A percentile compares a stretch with the other conserved stretches of the same genome.
phyloP scores from a whole-genome alignment of 2,797 vertebrate species.

The Melanotaenia boesemani region DNA sequence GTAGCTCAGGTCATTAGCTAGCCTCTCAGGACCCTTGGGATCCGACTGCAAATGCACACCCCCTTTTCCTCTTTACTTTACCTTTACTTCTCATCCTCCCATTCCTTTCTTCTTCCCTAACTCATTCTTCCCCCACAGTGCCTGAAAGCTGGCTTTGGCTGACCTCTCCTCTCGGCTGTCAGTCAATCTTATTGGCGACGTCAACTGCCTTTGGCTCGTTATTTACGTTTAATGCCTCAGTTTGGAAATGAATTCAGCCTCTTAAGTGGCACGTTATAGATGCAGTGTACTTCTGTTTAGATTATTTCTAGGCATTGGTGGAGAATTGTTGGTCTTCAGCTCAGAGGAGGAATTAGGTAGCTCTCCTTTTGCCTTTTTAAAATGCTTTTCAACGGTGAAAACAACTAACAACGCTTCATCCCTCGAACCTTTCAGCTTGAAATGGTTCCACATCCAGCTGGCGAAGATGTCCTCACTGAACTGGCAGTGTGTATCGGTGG shows the following conservation, averaged over 20 bases:
- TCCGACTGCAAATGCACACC: constrained; percentile 48
- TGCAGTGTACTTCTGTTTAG: not conserved
- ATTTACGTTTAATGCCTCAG: not conserved
- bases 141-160: constrained; percentile 20
- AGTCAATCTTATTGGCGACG: constrained; percentile 13
- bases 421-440: constrained; percentile 34
- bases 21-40: constrained; percentile 46
- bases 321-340: constrained; percentile 42
- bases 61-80: constrained; percentile 21
- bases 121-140: constrained; percentile 3
- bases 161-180: constrained; percentile 37
- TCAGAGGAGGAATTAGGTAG: constrained; percentile 55
- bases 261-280: not conserved
- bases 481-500: constrained; percentile 35
- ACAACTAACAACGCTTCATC: not conserved
- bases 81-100: constrained; percentile 13
- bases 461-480: constrained; percentile 50
- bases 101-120: constrained; percentile 15
- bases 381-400: constrained; percentile 50
- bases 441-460: constrained; percentile 67
- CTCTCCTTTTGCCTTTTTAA: constrained; percentile 44
- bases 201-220: constrained; percentile 13
- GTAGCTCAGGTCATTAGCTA: constrained; percentile 63
- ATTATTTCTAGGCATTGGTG: constrained; percentile 5
- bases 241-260: not conserved